Evolutionary conservation across 2,113 vertebrate species (phyloP).

Genomic region (Piaya cayana): DNA sequence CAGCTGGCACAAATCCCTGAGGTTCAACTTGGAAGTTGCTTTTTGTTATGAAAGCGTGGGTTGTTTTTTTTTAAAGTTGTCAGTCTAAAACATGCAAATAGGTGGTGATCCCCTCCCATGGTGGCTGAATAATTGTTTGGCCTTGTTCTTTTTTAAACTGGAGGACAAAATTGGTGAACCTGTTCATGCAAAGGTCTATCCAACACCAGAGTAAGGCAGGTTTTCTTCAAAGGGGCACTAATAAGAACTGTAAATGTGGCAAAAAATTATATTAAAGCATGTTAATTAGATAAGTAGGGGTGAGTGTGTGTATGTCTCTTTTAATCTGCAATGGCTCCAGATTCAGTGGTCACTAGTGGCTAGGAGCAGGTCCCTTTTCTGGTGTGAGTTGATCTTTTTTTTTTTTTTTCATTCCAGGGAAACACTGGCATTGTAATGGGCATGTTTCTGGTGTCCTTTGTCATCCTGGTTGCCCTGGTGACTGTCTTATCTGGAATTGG

Average conservation of each 20-base stretch:
- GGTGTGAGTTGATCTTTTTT: background rate
- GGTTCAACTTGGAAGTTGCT: background rate
- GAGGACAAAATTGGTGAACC: background rate
- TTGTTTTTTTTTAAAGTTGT: background rate
- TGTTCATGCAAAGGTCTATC: background rate
- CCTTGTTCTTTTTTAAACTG: background rate
- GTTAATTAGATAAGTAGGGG: background rate
- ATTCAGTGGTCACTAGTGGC: background rate
- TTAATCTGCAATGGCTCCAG: background rate
- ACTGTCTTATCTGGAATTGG: slow-evolving; percentile 94
- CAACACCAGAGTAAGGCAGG: background rate
- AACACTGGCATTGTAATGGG: slow-evolving; percentile 92
- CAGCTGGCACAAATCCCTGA: background rate
- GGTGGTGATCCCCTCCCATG: background rate
- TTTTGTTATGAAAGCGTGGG: background rate
- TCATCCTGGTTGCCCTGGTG: slow-evolving; percentile 88
- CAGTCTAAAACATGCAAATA: background rate
- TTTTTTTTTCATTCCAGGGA: slow-evolving; percentile 76
- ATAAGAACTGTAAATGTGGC: background rate
- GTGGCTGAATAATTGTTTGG: background rate
- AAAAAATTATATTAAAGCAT: background rate
- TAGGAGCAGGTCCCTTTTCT: background rate
- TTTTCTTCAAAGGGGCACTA: background rate
- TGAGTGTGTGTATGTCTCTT: background rate
- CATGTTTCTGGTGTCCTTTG: slow-evolving; percentile 90